phyloP scores from a whole-genome alignment of 2,113 vertebrate genomes.

The Pterocles orientalis region DNA sequence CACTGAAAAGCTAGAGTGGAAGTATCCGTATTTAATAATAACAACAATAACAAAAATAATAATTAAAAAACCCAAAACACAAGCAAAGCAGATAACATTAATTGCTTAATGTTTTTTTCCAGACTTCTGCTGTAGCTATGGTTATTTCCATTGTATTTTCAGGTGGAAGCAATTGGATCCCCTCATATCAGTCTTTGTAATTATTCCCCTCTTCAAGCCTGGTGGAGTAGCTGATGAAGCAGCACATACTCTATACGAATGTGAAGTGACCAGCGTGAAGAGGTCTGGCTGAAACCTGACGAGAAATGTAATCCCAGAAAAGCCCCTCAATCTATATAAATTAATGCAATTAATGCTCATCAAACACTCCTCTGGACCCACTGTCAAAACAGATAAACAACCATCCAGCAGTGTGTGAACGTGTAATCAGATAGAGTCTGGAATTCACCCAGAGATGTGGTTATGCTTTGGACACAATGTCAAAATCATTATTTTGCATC shows the following conservation, averaged over 20 bases:
- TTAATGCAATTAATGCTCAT: conserved; percentile 49
- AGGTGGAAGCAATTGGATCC: neutral
- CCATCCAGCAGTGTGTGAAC: neutral
- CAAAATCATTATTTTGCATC: conserved; percentile 55
- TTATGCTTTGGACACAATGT: conserved; percentile 44
- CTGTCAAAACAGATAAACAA: conserved; percentile 45
- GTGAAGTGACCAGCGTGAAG: neutral
- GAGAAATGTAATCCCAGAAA: conserved; percentile 5
- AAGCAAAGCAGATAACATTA: fast-evolving
- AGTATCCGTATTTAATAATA: neutral
- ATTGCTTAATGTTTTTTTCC: neutral
- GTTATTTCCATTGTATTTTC: neutral
- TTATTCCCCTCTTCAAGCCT: neutral
- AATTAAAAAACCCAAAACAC: fast-evolving
- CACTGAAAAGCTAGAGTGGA: neutral
- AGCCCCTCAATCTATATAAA: neutral
- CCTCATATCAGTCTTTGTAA: neutral
- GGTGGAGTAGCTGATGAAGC: neutral
- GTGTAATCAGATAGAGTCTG: conserved; percentile 17
- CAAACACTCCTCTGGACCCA: neutral
- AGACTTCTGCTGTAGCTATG: neutral
- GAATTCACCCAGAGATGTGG: neutral
- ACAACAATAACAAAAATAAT: neutral
- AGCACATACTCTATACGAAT: neutral
- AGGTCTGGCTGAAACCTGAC: conserved; percentile 16